Conservation (phyloP, 2,113 vertebrate species). For the Neolamprologus fasciatus region DNA sequence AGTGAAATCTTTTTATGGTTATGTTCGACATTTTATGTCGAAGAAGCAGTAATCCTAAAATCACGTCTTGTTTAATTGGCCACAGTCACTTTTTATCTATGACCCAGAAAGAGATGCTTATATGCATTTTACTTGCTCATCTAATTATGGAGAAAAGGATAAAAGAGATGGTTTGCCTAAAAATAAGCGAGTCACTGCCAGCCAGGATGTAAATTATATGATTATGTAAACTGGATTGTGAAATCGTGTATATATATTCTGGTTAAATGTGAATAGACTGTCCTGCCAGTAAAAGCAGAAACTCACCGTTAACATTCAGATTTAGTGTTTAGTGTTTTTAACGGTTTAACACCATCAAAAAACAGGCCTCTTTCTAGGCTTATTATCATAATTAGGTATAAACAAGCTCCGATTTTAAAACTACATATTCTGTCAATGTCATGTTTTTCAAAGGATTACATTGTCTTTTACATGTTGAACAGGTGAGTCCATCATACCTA, state of each 20-base stretch:
- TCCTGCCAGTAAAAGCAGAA: neutral
- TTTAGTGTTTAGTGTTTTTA: neutral
- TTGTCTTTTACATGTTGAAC: neutral
- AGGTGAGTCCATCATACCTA: neutral
- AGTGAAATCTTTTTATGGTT: neutral
- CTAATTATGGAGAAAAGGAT: conserved; percentile 11
- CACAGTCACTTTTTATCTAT: conserved; percentile 12
- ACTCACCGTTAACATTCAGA: neutral
- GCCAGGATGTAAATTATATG: conserved; percentile 20
- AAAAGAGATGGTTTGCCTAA: conserved; percentile 3
- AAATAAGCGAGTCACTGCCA: conserved; percentile 15
- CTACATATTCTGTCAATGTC: neutral
- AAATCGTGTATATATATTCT: neutral
- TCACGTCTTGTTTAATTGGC: conserved; percentile 23
- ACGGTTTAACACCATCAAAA: neutral
- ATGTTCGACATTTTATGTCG: neutral
- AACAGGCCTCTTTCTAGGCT: neutral
- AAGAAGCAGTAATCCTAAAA: conserved; percentile 6
- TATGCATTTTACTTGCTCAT: conserved; percentile 23
- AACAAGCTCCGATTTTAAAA: neutral
- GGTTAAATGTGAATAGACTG: neutral
- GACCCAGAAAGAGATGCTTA: conserved; percentile 35
- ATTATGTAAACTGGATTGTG: conserved; percentile 5
- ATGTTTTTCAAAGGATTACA: neutral
- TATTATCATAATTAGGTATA: neutral